Evolutionary conservation across 1,140 invertebrate species (phyloP), one percentile per base, ranked within the genome.

Genomic region (Temnothorax curvispinosus): DNA sequence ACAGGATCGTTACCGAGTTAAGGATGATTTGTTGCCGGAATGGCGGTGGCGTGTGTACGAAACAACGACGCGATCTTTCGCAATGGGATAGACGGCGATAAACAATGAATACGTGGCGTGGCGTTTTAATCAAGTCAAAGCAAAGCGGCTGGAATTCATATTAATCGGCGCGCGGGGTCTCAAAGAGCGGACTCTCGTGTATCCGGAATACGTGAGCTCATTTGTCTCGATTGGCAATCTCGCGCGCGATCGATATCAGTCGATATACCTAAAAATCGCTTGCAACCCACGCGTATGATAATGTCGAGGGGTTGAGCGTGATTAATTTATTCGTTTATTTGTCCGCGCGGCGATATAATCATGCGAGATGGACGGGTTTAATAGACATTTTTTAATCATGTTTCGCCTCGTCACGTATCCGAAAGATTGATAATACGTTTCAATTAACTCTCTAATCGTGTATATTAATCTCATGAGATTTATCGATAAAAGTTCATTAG

Each of bases 121-220:
- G 27, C 80, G 80, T 84, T 84, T 84, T 75, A 84, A 84, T 84
- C 54, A 84, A 74, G 69, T 84, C 71, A 74, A 38, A 21, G 15
- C 11, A 60, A 84, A 74, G 54, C 54, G 69, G 35, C 15, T 50
- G 69, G 69, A 75, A 74, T 84, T 84, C 54, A 84, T 75, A 75
- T 84, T 84, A 84, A 84, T 75, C 41, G 18, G 4, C 3, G 27
- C 27, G 27, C 27, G 35, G 15, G 21, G 35, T 15, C 69, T 84
- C 80, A 84, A 84, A 84, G 69, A 75, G 69, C 27, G 54, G 21
- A 18, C 54, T 38, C n/a, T 38, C 54, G n/a, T 27, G 27, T 75
- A 50, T 74, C 47, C 2, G 41, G 27, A 32, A 84, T 84, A 75
- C 54, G 65, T 56, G 41, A 4, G 54, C 32, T 74, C n/a, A 75